Base-by-base conservation (phyloP, 2,888 invertebrate genomes). In the Unio delphinus region DNA sequence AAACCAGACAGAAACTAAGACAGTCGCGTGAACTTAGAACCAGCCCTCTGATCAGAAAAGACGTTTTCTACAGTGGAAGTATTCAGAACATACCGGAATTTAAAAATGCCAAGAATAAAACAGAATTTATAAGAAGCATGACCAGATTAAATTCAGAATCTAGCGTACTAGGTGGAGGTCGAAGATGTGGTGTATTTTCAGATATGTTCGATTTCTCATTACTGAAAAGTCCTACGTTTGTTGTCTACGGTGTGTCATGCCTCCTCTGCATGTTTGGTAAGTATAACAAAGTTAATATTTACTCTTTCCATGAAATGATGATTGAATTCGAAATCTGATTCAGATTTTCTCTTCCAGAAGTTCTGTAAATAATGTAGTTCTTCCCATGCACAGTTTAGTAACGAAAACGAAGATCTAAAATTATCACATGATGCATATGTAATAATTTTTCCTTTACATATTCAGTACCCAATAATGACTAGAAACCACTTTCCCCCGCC, bases 1-100 rank as follows among this genome's bases (percentile, higher is more conserved):
- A 65, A 55, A 57, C 69, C 59, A 67, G 67, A 55, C 67, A 67
- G 56, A 66, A 61, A 26, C 56, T 58, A 15, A 69, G 34, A 26
- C 34, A 63, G 55, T 23, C 34, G 56, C 54, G 63, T 55, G 63
- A 68, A 57, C 62, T 72, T 55, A 64, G 68, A 7, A 62, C 82
- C 45, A 87, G 89, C 55, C 96, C 97, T 2, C 91, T 97, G 86
- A 96, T 96, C 90, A 72, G 97, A 67, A 97, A 97, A 88, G 98
- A 99, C 90, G 97, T 98, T 86, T 98, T 98, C 92, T 98, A 98
- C 91, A 96, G 97, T 2, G 98, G 98, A 45, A 97, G 97, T 64
- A 95, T 99, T 28, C 93, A 94, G 73, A 95, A 98, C 91, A 92
- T 99, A 7, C 77, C 80, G 0, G 79, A 83, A 65, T 76, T 78